phyloP scores from a whole-genome alignment of 53 echinoderm and acorn worm genomes.

The Holothuria leucospilota region DNA sequence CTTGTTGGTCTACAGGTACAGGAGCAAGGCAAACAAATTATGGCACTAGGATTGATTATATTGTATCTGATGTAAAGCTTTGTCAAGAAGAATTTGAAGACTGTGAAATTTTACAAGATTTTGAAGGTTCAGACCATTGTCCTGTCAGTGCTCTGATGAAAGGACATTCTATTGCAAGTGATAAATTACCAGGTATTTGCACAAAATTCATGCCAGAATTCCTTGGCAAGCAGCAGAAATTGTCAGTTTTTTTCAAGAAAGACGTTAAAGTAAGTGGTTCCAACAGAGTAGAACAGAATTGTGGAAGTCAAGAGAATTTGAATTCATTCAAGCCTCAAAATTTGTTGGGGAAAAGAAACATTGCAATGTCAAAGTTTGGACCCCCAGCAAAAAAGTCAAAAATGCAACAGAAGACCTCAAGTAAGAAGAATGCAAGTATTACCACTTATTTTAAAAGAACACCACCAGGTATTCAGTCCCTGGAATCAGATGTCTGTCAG shows the following conservation, averaged over 20 bases:
- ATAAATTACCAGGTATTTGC: slow-evolving; percentile 74
- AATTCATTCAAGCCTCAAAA: slow-evolving; percentile 19
- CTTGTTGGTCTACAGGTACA: slow-evolving; percentile 90
- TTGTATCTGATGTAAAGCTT: slow-evolving; percentile 79
- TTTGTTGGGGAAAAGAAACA: slow-evolving; percentile 27
- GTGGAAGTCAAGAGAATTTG: slow-evolving; percentile 1
- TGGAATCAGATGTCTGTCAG: too few relatives aligned
- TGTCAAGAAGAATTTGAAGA: slow-evolving; percentile 66
- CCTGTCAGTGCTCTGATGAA: slow-evolving; percentile 86
- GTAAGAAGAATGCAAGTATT: slow-evolving; percentile 52
- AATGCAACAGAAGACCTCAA: background rate
- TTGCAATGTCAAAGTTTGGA: slow-evolving; percentile 12
- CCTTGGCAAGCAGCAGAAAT: slow-evolving; percentile 81
- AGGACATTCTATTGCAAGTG: slow-evolving; percentile 32
- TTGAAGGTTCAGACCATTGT: slow-evolving; percentile 97
- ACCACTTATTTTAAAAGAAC: slow-evolving; percentile 54
- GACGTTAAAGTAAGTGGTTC: slow-evolving; percentile 7
- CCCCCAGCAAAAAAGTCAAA: slow-evolving; percentile 46
- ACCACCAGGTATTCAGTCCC: background rate
- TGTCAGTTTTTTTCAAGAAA: slow-evolving; percentile 87
- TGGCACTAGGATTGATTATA: slow-evolving; percentile 93
- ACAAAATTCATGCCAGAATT: slow-evolving; percentile 96
- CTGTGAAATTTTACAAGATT: slow-evolving; percentile 92
- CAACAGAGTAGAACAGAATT: slow-evolving; percentile 2
- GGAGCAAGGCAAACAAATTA: slow-evolving; percentile 92